phyloP scores from a whole-genome alignment of 1,140 invertebrate species.

The Lepidurus apus region DNA sequence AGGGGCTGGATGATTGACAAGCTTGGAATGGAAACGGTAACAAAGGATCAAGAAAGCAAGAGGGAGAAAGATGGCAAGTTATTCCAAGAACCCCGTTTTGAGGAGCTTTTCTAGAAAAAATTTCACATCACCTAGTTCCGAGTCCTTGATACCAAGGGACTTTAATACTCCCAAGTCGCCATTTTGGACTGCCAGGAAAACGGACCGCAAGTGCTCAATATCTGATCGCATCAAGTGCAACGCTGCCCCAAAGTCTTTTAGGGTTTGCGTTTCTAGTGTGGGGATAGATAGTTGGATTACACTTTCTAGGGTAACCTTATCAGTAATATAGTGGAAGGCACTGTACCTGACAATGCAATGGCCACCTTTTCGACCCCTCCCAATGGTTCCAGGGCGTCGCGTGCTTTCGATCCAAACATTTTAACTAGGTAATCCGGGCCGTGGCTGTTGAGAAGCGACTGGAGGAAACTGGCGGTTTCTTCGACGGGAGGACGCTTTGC shows the following conservation, averaged over 20 bases:
- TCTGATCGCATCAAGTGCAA: conserved; percentile 79
- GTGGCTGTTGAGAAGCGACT: conserved; percentile 84
- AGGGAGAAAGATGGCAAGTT: conserved; percentile 48
- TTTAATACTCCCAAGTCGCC: conserved; percentile 89
- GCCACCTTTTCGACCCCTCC: conserved; percentile 91
- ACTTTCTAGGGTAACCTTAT: conserved; percentile 15
- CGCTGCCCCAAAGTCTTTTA: conserved; percentile 85
- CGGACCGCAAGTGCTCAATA: conserved; percentile 82
- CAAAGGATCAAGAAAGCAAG: not conserved
- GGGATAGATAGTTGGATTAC: conserved; percentile 25
- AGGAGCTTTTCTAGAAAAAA: conserved; percentile 95
- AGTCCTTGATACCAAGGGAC: conserved; percentile 88
- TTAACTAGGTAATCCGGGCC: conserved; percentile 95
- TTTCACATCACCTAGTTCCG: conserved; percentile 91
- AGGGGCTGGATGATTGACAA: not conserved
- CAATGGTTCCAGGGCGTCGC: conserved; percentile 78
- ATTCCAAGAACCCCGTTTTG: conserved; percentile 93
- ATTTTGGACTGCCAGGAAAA: conserved; percentile 94
- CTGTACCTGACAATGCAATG: conserved; percentile 88
- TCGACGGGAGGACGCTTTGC: conserved; percentile 94
- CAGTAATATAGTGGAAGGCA: conserved; percentile 37
- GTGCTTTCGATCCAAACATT: conserved; percentile 85
- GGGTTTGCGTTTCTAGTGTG: conserved; percentile 83
- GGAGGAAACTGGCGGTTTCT: conserved; percentile 89
- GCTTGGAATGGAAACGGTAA: not conserved